phyloP scores from a whole-genome alignment of 53 echinoderm and acorn worm species.

The Hippasteria phrygiana region DNA sequence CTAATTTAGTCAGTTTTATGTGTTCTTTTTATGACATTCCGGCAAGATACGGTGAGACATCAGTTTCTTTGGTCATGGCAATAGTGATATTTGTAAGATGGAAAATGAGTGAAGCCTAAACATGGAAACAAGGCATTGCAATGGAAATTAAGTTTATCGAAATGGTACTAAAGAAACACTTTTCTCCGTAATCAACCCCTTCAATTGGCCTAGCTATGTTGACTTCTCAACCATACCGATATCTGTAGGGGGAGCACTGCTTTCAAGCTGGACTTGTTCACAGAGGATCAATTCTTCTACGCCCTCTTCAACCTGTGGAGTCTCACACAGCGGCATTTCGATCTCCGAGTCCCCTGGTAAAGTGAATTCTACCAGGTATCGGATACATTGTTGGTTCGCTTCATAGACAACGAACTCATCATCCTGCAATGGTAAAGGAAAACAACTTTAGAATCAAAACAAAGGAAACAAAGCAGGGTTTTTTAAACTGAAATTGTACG shows the following conservation, averaged over 20 bases:
- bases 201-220: not conserved
- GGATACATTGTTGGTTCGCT: conserved; percentile 81
- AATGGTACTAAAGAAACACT: too few relatives aligned
- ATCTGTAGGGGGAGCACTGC: conserved; percentile 30
- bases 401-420: conserved; percentile 86
- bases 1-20: too few relatives aligned
- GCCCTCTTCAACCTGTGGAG: conserved; percentile 19
- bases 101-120: too few relatives aligned
- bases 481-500: too few relatives aligned
- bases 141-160: too few relatives aligned
- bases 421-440: conserved; percentile 50
- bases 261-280: conserved; percentile 20
- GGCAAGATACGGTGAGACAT: too few relatives aligned
- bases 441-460: not conserved
- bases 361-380: conserved; percentile 84
- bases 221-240: conserved; percentile 53
- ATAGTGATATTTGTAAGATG: too few relatives aligned
- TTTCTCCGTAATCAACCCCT: too few relatives aligned
- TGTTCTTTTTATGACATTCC: too few relatives aligned
- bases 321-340: conserved; percentile 41
- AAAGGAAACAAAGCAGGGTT: not conserved
- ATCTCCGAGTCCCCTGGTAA: conserved; percentile 51
- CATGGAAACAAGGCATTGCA: too few relatives aligned
- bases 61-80: too few relatives aligned
- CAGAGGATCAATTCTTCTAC: conserved; percentile 30